Conservation (phyloP, 2,113 vertebrate genomes). For the Rhea pennata region DNA sequence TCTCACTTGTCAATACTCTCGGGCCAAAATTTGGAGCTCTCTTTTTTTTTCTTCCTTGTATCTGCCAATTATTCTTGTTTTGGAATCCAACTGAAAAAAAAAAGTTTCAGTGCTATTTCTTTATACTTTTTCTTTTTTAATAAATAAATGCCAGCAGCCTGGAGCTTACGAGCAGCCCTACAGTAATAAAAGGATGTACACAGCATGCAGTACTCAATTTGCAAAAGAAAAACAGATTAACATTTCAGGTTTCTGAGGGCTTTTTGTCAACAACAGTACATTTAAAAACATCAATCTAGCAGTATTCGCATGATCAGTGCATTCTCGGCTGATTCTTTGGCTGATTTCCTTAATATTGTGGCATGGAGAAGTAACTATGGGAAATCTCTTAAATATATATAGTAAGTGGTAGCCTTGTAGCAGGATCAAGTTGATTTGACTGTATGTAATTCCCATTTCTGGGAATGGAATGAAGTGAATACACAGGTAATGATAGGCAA, state of each 20-base stretch:
- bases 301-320: slow-evolving; percentile 65
- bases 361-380: not conserved
- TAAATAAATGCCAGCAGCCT: slow-evolving; percentile 65
- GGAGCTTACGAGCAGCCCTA: slow-evolving; percentile 56
- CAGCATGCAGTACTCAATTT: slow-evolving; percentile 71
- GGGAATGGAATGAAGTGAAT: not conserved
- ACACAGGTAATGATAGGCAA: not conserved
- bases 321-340: slow-evolving; percentile 27
- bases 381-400: not conserved
- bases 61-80: slow-evolving; percentile 39
- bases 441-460: not conserved
- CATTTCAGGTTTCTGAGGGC: slow-evolving; percentile 70
- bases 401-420: not conserved
- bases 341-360: slow-evolving; percentile 7
- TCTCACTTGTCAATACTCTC: not conserved
- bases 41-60: not conserved
- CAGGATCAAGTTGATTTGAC: not conserved
- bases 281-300: slow-evolving; percentile 66
- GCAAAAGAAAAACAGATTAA: slow-evolving; percentile 71
- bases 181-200: slow-evolving; percentile 66
- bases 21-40: not conserved
- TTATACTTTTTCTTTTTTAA: slow-evolving; percentile 50
- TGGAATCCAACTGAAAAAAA: slow-evolving; percentile 37
- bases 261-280: slow-evolving; percentile 68
- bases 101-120: slow-evolving; percentile 44